A percentile compares a stretch with the other conserved stretches of the same genome.
These are phyloP conservation scores for Lingula anatina DNA, from an alignment of 2,888 invertebrate species.

Conservation along the genomic window DNA sequence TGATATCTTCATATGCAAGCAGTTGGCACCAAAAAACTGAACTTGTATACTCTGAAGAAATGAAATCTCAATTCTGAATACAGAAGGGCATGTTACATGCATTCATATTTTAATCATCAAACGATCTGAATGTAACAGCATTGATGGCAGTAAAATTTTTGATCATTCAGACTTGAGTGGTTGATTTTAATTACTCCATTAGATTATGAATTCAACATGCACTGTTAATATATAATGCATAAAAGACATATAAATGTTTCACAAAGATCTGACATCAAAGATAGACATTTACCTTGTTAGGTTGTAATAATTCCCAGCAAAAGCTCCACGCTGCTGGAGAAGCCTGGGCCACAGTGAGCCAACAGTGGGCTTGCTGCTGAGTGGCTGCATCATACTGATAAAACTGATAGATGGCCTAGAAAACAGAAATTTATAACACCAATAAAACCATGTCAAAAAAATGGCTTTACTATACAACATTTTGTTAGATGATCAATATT, in stretches of 20 bases:
- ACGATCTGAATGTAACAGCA: not conserved
- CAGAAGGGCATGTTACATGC: not conserved
- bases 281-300: slow-evolving; percentile 66
- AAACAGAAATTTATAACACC: not conserved
- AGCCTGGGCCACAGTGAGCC: slow-evolving; percentile 79
- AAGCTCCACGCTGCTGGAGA: slow-evolving; percentile 89
- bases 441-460: slow-evolving; percentile 1
- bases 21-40: slow-evolving; percentile 90
- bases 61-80: not conserved
- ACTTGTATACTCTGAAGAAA: slow-evolving; percentile 72
- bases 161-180: not conserved
- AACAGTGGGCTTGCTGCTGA: slow-evolving; percentile 62
- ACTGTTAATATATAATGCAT: too few species aligned
- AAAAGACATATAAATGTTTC: too few species aligned
- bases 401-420: slow-evolving; percentile 45
- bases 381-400: slow-evolving; percentile 35
- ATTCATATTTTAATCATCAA: not conserved
- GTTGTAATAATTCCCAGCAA: slow-evolving; percentile 81
- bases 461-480: not conserved
- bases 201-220: too few species aligned
- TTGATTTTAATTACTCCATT: too few species aligned
- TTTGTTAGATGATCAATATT: not conserved
- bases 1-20: slow-evolving; percentile 80
- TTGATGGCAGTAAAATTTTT: not conserved
- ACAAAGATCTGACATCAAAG: not conserved